Percentiles rank a stretch among this genome's conserved stretches.
phyloP scores from a whole-genome alignment of 2,113 vertebrate genomes.

The Gambusia holbrooki region DNA sequence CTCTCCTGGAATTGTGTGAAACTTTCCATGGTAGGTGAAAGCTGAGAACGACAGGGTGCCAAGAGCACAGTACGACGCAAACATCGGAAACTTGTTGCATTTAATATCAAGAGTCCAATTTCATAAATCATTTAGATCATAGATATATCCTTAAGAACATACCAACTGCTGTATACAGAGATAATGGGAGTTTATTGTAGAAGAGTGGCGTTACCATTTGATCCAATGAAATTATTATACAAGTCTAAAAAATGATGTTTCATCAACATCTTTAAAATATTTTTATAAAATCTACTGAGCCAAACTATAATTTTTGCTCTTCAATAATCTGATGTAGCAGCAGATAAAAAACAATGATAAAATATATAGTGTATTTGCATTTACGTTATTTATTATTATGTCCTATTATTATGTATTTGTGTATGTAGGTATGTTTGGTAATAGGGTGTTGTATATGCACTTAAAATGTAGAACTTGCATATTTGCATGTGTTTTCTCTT shows the following conservation, averaged over 20 bases:
- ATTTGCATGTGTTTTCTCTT: no score
- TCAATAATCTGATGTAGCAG: not conserved
- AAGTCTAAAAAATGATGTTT: no score
- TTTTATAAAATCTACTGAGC: not conserved
- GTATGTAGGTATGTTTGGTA: no score
- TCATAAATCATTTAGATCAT: not conserved
- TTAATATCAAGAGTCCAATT: not conserved
- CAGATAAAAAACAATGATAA: not conserved
- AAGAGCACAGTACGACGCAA: conserved; percentile 21
- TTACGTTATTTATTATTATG: no score
- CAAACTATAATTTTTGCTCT: not conserved
- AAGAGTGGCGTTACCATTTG: not conserved
- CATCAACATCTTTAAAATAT: not conserved
- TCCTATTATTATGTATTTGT: no score
- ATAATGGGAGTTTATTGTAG: not conserved
- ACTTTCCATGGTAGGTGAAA: conserved; percentile 29
- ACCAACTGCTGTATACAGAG: not conserved
- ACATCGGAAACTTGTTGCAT: conserved; percentile 20
- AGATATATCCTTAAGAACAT: not conserved
- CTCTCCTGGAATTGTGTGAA: conserved; percentile 25
- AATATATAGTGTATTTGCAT: no score
- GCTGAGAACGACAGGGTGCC: conserved; percentile 10
- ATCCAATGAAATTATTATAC: not conserved
- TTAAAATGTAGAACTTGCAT: no score
- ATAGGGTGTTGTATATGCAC: no score